Percentiles rank a stretch among this genome's conserved stretches.
Evolutionary conservation across 2,797 vertebrate species (phyloP).

Genomic region (Crypturellus tataupa): DNA sequence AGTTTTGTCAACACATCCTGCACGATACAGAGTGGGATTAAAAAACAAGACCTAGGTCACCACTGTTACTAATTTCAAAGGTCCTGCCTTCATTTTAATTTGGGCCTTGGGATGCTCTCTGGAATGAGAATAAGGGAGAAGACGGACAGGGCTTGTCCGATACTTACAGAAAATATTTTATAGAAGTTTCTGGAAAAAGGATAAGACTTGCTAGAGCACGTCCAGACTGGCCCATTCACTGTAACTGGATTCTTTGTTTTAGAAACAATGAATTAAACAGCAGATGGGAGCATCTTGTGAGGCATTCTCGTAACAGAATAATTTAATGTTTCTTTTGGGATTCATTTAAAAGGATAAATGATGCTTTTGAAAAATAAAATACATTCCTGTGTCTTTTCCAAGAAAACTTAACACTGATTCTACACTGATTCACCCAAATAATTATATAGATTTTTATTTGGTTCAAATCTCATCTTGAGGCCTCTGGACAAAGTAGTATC

Average conservation of each 20-base stretch:
- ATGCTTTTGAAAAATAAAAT: constrained; percentile 31
- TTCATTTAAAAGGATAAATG: constrained; percentile 37
- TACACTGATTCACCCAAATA: constrained; percentile 19
- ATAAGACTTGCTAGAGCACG: not conserved
- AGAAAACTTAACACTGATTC: constrained; percentile 1
- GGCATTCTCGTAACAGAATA: constrained; percentile 14
- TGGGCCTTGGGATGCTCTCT: not conserved
- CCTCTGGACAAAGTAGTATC: not conserved
- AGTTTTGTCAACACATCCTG: not conserved
- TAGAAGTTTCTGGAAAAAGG: not conserved
- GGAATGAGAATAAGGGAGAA: not conserved
- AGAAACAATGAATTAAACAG: constrained; percentile 41
- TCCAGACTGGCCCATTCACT: constrained; percentile 3
- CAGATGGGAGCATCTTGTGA: constrained; percentile 28
- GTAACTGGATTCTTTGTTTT: constrained; percentile 41
- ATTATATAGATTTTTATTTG: not conserved
- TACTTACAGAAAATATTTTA: not conserved
- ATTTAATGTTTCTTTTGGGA: not conserved
- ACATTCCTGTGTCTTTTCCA: not conserved
- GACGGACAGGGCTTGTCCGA: fast-evolving
- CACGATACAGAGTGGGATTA: not conserved
- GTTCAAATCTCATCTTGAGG: not conserved
- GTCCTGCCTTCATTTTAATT: not conserved
- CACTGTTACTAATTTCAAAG: not conserved
- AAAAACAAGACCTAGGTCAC: not conserved